phyloP scores from a whole-genome alignment of 2,888 invertebrate species.

The Lithodes maja region DNA sequence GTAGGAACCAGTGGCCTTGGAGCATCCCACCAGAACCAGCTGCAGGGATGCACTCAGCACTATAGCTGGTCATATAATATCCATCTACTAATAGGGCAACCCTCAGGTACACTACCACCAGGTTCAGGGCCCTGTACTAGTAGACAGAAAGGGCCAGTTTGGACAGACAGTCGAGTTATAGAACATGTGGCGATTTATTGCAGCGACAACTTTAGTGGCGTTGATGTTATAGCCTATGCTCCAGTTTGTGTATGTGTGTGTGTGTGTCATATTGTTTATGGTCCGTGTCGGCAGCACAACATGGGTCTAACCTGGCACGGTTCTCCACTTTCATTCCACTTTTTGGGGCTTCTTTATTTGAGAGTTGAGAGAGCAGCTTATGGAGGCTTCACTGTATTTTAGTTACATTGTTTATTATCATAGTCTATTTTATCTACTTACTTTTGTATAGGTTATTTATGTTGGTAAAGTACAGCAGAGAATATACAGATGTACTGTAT shows the following conservation, averaged over 20 bases:
- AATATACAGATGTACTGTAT: background rate
- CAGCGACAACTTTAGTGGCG: too few species aligned
- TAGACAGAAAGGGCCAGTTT: too few species aligned
- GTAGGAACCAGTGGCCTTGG: too few species aligned
- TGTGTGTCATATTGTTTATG: background rate
- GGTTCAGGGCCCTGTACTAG: too few species aligned
- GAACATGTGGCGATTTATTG: too few species aligned
- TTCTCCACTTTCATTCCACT: slow-evolving; percentile 1
- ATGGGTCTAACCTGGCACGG: background rate
- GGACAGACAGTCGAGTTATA: too few species aligned
- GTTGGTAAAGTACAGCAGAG: background rate
- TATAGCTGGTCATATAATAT: too few species aligned
- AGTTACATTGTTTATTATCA: slow-evolving; percentile 7
- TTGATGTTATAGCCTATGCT: too few species aligned
- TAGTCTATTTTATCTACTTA: slow-evolving; percentile 10
- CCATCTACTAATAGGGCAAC: too few species aligned
- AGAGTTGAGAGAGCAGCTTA: background rate
- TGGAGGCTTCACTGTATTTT: background rate
- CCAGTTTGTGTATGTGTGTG: background rate
- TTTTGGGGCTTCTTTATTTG: background rate
- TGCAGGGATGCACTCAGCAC: too few species aligned
- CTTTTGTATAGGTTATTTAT: background rate
- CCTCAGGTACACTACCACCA: too few species aligned
- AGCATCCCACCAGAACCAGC: too few species aligned
- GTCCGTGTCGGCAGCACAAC: background rate